Base-by-base conservation (phyloP, 2,888 invertebrate genomes). In the Epirrita christyi region DNA sequence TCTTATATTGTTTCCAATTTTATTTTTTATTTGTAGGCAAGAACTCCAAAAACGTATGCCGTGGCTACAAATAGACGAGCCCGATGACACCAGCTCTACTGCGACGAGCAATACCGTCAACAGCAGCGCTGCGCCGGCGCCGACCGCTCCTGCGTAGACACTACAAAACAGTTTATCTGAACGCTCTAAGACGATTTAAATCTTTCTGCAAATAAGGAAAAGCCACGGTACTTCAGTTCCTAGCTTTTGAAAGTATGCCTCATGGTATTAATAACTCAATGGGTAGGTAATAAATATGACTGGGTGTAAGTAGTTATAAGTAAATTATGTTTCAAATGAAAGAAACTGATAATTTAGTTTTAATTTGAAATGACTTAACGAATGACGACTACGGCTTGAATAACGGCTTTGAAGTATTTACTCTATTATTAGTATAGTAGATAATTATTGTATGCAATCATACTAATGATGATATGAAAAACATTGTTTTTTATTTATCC, bases 31-130 rank as follows among this genome's bases (percentile, higher is more conserved):
- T 57, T 63, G 56, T 77, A 95, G 96, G 70, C 90, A 95, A 84
- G 97, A 97, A 82, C 89, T 97, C 55, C 95, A 96, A 75, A 96
- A 95, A 61, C 94, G 96, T 49, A 93, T 97, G 80, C 96, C 97
- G 7, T 97, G 96, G 95, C 85, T 95, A 60, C 95, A 95, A 61
- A 95, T 95, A 51, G 93, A 93, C 65, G 95, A 95, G 73, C 93
- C 93, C 0, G 86, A 87, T 36, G 95, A 95, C 64, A 87, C 92
- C 0, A 85, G 89, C n/a, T 94, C 95, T 8, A 93, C 92, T 0
- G 83, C 89, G 5, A 94, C 94, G 1, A 88, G 83, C 63, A 89
- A 90, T 67, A 88, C 92, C 1, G 81, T 87, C 15, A 83, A 81
- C 52, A 78, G 80, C 50, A 78, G 80, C 21, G 78, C 85, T 13